Evolutionary conservation across 2,113 vertebrate species (phyloP), one percentile per base, ranked within the genome.

Genomic region (Erpornis zantholeuca): DNA sequence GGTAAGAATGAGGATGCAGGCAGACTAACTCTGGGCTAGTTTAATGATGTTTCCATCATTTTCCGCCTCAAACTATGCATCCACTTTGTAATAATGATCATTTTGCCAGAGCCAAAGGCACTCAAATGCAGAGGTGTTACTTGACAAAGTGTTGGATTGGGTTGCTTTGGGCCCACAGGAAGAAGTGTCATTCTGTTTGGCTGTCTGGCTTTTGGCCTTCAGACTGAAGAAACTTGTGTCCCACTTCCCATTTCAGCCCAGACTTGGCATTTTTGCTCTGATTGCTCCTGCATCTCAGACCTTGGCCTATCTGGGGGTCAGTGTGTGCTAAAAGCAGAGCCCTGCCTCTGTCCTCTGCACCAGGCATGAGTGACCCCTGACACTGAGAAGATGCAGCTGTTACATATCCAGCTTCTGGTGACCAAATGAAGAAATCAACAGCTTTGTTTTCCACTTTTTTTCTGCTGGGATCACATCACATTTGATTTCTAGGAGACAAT

Each of bases 281-380:
- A 40, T 15, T 11, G 3, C 31, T 35, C 45, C 60, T 75, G 42
- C 3, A 6, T 31, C 78, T 86, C 4, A 1, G 35, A 36, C 72
- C 15, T 45, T 19, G 38, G 33, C 20, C 9, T 56, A n/a, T 38
- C 29, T 78, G 60, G 59, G 15, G 20, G 21, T 36, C 60, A 72
- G 0, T 9, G 10, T 56, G 36, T 73, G 33, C 49, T 72, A 17
- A 60, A 71, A 65, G 40, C 59, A 69, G 63, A 82, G 33, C 31
- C 66, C 63, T 78, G 10, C 7, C 6, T 2, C 66, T 18, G 1
- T 28, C 28, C 36, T 40, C 20, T 63, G 49, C 50, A 33, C 27
- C 24, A 24, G n/a, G 33, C 0, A 0, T 44, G 68, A 59, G 57
- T 38, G 22, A 70, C 36, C 31, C 25, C 36, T 56, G 12, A 33